Conservation (phyloP, 2,113 vertebrate genomes). For the Suricata suricatta region DNA sequence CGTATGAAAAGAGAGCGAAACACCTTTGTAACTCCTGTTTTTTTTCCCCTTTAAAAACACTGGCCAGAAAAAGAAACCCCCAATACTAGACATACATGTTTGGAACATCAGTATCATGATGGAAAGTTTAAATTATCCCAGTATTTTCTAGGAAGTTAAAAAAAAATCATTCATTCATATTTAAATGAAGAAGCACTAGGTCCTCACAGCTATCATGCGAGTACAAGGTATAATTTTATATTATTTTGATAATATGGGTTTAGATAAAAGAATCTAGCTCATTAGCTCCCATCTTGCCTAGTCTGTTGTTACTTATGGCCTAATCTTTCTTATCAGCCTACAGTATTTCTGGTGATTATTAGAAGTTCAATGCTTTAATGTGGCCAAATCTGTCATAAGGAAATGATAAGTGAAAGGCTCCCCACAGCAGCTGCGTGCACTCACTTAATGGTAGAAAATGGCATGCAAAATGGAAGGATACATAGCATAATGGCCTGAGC, state of each 20-base stretch:
- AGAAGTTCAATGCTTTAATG: slow-evolving; percentile 86
- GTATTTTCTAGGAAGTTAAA: slow-evolving; percentile 81
- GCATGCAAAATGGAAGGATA: slow-evolving; percentile 84
- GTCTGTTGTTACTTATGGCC: slow-evolving; percentile 85
- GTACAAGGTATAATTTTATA: slow-evolving; percentile 88
- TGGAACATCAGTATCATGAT: slow-evolving; percentile 58
- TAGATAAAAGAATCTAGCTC: slow-evolving; percentile 88
- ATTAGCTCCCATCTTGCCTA: slow-evolving; percentile 87
- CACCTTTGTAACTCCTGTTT: not conserved
- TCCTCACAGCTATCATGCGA: slow-evolving; percentile 83
- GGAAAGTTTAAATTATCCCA: slow-evolving; percentile 83
- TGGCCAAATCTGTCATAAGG: slow-evolving; percentile 86
- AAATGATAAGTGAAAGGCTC: slow-evolving; percentile 84
- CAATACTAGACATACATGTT: slow-evolving; percentile 65
- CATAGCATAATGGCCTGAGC: slow-evolving; percentile 83
- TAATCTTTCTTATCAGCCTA: slow-evolving; percentile 83
- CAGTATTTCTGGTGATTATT: slow-evolving; percentile 83
- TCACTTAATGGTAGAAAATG: slow-evolving; percentile 85
- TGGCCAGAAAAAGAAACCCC: slow-evolving; percentile 46
- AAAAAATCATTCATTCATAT: slow-evolving; percentile 85
- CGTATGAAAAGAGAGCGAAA: not conserved
- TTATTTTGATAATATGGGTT: slow-evolving; percentile 87
- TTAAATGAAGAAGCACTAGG: slow-evolving; percentile 88
- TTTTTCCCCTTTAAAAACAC: slow-evolving; percentile 28
- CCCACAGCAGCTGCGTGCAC: slow-evolving; percentile 81